Percentiles rank a stretch among this genome's conserved stretches.
Evolutionary conservation across 2,113 vertebrate genomes (phyloP).

Genomic region (Oreochromis spilurus): DNA sequence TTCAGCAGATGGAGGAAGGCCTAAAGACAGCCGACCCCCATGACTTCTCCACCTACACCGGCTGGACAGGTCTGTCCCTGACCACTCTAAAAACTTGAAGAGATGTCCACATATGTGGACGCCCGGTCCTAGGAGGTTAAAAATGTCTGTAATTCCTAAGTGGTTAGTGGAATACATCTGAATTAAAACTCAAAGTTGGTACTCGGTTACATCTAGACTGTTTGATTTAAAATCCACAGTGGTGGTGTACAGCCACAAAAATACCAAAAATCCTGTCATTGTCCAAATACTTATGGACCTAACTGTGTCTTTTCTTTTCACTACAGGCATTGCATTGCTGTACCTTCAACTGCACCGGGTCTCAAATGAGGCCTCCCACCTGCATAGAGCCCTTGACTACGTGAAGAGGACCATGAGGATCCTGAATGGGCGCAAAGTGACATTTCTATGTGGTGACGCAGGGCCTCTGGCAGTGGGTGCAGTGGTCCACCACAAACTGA

Average conservation of each 20-base stretch:
- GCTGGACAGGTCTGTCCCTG: constrained; percentile 85
- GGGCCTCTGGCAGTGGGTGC: constrained; percentile 90
- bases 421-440: constrained; percentile 86
- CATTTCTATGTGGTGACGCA: constrained; percentile 93
- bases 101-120: neutral
- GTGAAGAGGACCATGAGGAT: constrained; percentile 89
- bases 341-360: constrained; percentile 87
- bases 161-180: neutral
- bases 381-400: constrained; percentile 89
- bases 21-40: constrained; percentile 94
- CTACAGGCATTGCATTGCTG: constrained; percentile 85
- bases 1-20: constrained; percentile 97
- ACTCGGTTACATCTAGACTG: neutral
- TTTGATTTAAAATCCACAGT: neutral
- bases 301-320: neutral
- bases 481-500: constrained; percentile 87
- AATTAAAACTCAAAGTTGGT: neutral
- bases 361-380: constrained; percentile 76
- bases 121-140: neutral
- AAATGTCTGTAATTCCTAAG: neutral
- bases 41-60: constrained; percentile 92
- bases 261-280: neutral
- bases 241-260: neutral
- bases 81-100: too few relatives aligned
- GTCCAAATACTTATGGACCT: neutral